Conservation (phyloP, 2,797 vertebrate genomes). For the Cottoperca gobio region DNA sequence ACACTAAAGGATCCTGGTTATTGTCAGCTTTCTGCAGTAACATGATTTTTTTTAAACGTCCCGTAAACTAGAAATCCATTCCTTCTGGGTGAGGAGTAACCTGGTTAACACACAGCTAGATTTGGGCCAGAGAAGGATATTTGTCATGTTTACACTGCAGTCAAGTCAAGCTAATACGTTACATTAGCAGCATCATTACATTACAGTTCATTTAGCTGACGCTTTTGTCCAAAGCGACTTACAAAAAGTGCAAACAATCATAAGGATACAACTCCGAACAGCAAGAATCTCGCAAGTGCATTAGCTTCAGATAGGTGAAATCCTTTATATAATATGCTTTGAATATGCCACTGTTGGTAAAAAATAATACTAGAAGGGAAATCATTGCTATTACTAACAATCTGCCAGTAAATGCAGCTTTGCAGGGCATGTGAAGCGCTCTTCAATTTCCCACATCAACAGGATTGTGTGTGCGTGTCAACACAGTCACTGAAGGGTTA, state of each 20-base stretch:
- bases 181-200: background rate
- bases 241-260: too few relatives aligned
- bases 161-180: background rate
- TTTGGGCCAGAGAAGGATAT: background rate
- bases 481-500: constrained; percentile 21
- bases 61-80: background rate
- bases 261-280: too few relatives aligned
- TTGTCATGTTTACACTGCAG: background rate
- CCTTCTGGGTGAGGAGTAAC: constrained; percentile 6
- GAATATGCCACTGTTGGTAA: background rate
- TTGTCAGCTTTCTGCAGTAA: background rate
- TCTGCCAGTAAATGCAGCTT: constrained; percentile 1
- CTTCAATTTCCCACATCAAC: background rate
- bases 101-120: background rate
- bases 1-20: background rate
- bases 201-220: too few relatives aligned
- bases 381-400: background rate
- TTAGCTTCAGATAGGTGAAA: too few relatives aligned
- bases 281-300: too few relatives aligned
- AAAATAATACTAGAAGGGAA: background rate
- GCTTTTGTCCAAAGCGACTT: too few relatives aligned
- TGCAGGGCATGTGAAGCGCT: background rate
- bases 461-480: constrained; percentile 15
- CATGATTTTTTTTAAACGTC: background rate
- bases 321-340: background rate